Base-by-base conservation (phyloP, 2,797 vertebrate species). In the Melanitta fusca region DNA sequence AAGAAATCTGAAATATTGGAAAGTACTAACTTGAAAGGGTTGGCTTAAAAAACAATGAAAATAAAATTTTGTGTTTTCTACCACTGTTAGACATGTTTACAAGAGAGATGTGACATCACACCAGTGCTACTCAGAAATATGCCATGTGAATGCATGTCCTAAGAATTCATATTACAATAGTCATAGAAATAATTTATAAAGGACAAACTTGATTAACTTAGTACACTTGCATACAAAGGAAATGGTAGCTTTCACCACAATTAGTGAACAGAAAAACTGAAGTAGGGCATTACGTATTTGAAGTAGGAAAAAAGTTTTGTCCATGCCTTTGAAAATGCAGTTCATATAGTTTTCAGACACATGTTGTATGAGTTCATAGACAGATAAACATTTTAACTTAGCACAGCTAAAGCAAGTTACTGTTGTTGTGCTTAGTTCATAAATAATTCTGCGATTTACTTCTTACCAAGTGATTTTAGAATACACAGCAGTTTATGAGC, bases 391-490 rank as follows among this genome's bases (percentile, higher is more conserved):
- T 80, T 88, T 75, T 45, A 60, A 61, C 70, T 85, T 83, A 89
- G 82, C 53, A 77, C 47, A 68, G 36, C 57, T 82, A 49, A 89
- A 95, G 68, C 64, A 80, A 95, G 91, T 71, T 2, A 74, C 89
- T 86, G 15, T 43, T 85, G 80, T 82, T 86, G 89, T 87, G 79
- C 72, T 86, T 39, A 74, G 78, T 80, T 93, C 74, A 91, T 85
- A 93, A 95, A 95, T 88, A 94, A 96, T 89, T 87, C 75, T 83
- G 80, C 43, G 89, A 34, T 87, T 85, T 91, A 71, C 45, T 90
- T 77, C 69, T 81, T 30, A 53, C 24, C 39, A 45, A 91, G 64
- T 74, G 32, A 86, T 62, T 73, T n/a, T 41, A 85, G 74, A 93
- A 85, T 36, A 87, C 43, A 78, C 28, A 82, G 39, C 60, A 86